These are phyloP conservation scores for Folsomia manolachei DNA, from an alignment of 2,888 invertebrate genomes.

Conservation along the genomic window DNA sequence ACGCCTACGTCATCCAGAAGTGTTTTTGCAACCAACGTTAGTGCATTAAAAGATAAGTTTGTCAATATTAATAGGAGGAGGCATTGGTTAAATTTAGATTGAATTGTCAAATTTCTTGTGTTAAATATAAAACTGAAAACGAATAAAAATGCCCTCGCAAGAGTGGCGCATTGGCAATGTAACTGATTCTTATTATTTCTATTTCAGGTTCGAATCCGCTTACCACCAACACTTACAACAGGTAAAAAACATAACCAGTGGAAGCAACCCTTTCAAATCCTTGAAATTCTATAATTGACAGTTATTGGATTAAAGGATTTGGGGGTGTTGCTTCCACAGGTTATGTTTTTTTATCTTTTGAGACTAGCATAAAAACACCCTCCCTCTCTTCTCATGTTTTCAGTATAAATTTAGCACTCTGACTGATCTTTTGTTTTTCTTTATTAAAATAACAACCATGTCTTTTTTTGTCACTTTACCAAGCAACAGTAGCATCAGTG, in stretches of 20 bases:
- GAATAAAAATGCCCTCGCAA: neutral
- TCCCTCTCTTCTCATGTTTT: no score
- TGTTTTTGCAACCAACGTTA: neutral
- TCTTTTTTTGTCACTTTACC: neutral
- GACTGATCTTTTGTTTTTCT: no score
- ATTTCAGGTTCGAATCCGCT: no score
- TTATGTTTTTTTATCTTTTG: no score
- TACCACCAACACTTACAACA: no score
- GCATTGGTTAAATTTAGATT: neutral
- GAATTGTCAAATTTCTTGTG: neutral
- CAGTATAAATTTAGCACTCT: no score
- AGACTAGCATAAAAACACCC: no score
- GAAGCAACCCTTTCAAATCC: no score
- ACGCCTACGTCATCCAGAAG: neutral
- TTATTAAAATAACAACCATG: neutral
- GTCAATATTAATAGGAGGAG: neutral
- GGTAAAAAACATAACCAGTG: no score
- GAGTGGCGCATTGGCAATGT: neutral
- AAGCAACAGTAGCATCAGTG: neutral
- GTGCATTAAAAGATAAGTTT: neutral
- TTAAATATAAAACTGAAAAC: neutral
- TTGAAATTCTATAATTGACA: no score
- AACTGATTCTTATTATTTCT: neutral
- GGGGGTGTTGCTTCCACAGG: no score
- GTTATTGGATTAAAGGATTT: no score